phyloP scores from a whole-genome alignment of 1,140 invertebrate genomes.

The Papilio machaon region DNA sequence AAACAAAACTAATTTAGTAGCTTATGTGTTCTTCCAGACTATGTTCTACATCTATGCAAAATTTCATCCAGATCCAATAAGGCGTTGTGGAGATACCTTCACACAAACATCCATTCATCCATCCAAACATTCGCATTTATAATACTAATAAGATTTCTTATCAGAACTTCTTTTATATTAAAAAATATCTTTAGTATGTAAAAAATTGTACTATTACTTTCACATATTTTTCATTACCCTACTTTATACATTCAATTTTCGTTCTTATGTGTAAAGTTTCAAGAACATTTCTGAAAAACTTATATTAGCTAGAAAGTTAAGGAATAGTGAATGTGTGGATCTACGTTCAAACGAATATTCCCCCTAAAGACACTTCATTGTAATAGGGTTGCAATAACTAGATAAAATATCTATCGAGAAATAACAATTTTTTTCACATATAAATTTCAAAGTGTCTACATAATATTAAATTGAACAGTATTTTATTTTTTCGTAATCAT shows the following conservation, averaged over 20 bases:
- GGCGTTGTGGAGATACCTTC: too few species aligned
- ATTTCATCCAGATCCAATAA: too few species aligned
- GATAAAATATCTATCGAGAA: neutral
- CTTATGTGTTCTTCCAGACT: too few species aligned
- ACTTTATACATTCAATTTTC: neutral
- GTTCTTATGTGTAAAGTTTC: neutral
- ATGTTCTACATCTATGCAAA: too few species aligned
- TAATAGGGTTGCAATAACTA: slow-evolving; percentile 53
- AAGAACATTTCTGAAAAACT: neutral
- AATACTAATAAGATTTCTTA: neutral
- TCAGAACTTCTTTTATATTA: neutral
- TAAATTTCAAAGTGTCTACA: too few species aligned
- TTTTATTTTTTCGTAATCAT: too few species aligned
- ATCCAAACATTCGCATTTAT: too few species aligned
- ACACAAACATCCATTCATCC: too few species aligned
- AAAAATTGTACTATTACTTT: neutral
- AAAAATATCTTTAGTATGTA: neutral
- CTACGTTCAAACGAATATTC: slow-evolving; percentile 42
- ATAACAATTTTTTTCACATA: neutral
- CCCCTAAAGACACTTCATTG: slow-evolving; percentile 51
- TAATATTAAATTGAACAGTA: too few species aligned
- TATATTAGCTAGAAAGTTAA: slow-evolving; percentile 28
- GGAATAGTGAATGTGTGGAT: slow-evolving; percentile 30
- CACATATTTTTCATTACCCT: neutral
- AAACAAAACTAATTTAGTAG: too few species aligned